These are phyloP conservation scores for Sebastes variabilis DNA, from an alignment of 2,797 vertebrate genomes.

Conservation along the genomic window DNA sequence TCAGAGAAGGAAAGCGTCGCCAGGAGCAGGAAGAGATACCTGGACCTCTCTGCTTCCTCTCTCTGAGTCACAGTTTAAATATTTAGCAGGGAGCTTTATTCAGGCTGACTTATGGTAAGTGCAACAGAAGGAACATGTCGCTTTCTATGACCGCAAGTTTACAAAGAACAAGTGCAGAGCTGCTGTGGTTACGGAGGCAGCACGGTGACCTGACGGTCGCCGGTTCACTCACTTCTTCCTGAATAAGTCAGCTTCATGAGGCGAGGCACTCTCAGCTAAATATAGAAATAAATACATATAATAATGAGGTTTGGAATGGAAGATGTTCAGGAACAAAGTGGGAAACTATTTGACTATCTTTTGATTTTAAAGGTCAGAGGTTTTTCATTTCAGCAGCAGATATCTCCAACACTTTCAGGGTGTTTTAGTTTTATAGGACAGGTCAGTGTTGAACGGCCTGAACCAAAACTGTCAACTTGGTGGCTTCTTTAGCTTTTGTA, in stretches of 20 bases:
- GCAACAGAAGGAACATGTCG: slow-evolving; percentile 5
- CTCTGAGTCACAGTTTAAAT: neutral
- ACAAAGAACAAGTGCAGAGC: no score
- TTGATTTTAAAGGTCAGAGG: neutral
- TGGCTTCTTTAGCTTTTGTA: no score
- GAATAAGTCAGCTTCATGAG: no score
- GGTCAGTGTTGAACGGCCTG: neutral
- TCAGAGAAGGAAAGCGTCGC: neutral
- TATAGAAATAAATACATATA: neutral
- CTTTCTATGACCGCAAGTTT: neutral
- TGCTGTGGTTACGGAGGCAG: no score
- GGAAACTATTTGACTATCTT: neutral
- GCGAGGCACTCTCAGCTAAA: no score
- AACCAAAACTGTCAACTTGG: neutral
- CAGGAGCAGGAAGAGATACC: neutral
- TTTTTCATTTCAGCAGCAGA: neutral
- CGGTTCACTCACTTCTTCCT: no score
- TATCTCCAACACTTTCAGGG: neutral
- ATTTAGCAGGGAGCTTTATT: slow-evolving; percentile 10
- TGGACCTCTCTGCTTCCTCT: no score
- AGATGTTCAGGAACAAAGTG: neutral
- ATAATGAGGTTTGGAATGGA: neutral
- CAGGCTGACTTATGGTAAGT: neutral
- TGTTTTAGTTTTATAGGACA: neutral
- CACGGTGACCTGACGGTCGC: no score